Evolutionary conservation across 1,140 invertebrate species (phyloP), one percentile per base, ranked within the genome.

Genomic region (Brevipalpus yothersi): DNA sequence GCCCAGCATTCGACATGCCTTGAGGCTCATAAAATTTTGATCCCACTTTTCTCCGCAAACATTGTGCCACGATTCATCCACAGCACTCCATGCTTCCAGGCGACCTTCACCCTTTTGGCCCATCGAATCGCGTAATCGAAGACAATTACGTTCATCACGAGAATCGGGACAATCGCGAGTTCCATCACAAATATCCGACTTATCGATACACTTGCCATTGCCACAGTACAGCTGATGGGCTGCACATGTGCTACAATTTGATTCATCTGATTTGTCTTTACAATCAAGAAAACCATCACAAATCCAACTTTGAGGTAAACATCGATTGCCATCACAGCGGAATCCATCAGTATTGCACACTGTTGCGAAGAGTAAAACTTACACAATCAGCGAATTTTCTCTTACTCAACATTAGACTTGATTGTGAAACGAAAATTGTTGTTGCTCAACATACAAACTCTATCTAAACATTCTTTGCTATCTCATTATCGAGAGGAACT

Each of bases 101-200:
- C 61, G 60, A 12, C 66, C 65, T 41, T 66, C 59, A 11, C 65
- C 65, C n/a, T 42, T 59, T 10, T 56, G 13, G 11, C 55, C 56
- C 58, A 61, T 63, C 11, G 56, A 58, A 17, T 66, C 58, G 40
- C 47, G 64, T 39, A 67, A 53, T 3, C 64, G 61, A 19, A 67
- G 71, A 64, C 76, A 77, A 11, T 68, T 67, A 17, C 65, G 64
- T 40, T 90, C 86, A 68, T 89, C 86, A 0, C 83, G 84, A 13
- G 80, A 81, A 69, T 91, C 89, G 4, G 75, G 71, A 69, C 88
- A 92, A 68, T 92, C 86, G 58, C 78, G 76, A 63, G 84, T 78
- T n/a, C 86, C 86, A 70, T 94, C 89, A 72, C 91, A 95, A 0
- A 89, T 82, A 72, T 90, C 49, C 11, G 53, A 54, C 47, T 64